Evolutionary conservation across 2,888 invertebrate species (phyloP), one percentile per base, ranked within the genome.

Genomic region (Gisinianus flammeolus): DNA sequence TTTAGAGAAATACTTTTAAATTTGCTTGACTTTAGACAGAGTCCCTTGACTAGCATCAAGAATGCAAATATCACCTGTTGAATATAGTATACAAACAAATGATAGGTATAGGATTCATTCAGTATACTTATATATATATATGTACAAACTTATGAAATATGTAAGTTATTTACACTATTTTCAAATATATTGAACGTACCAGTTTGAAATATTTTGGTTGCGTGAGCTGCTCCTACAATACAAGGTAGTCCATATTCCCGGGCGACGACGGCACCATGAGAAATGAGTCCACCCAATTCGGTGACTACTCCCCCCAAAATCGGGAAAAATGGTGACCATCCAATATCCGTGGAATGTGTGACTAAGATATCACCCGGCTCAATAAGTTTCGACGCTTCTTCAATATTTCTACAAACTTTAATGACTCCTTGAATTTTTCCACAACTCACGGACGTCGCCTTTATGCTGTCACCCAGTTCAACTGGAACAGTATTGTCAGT

Each of bases 291-390:
- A 0, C 94, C 94, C 0, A 94, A 88, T 87, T 95, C 94, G 0
- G 94, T 94, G 10, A 93, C 92, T 69, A 94, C 90, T 10, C 94
- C 95, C 0, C 91, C 88, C 24, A 95, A 86, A 69, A 94, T 89
- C 0, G 94, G 93, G 87, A 94, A 95, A 87, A 94, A 94, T 0
- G 94, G 94, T 1, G 92, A 92, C 94, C 94, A 95, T 0, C 93
- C 94, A 82, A 94, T 92, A 86, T 95, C 94, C 0, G 94, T 94
- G 62, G 91, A 90, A 83, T 89, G 90, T 0, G 94, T 93, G 82
- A 95, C 91, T 82, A 95, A 88, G 80, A 95, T 89, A 85, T 95
- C 94, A 0, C 78, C 0, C 78, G 77, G 22, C 3, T 56, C 28
- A n/a, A 83, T 69, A 26, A 70, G 44, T 22, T 79, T 72, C 0